These are phyloP conservation scores for Pachyuromys duprasi DNA, from an alignment of 2,797 vertebrate genomes.

Conservation along the genomic window DNA sequence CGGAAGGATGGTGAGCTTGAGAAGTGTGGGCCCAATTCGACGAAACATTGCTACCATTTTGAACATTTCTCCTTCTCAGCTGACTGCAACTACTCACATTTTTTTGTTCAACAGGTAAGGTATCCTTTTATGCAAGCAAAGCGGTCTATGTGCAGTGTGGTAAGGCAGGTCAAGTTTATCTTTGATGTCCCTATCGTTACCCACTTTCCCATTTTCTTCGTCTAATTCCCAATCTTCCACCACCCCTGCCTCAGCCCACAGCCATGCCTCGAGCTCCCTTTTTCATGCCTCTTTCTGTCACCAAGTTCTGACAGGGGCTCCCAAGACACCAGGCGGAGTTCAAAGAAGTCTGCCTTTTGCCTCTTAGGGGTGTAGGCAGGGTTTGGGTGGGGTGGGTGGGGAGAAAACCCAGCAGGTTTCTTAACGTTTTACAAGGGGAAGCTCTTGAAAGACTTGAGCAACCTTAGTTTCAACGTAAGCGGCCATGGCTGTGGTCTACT, in stretches of 20 bases:
- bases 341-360: neutral
- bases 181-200: neutral
- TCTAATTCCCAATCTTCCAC: neutral
- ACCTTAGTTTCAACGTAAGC: slow-evolving; percentile 20
- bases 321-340: neutral
- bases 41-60: neutral
- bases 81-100: neutral
- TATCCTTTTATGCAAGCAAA: slow-evolving; percentile 19
- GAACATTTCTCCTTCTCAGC: slow-evolving; percentile 30
- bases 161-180: neutral
- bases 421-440: neutral
- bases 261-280: neutral
- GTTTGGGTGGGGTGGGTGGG: neutral
- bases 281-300: neutral
- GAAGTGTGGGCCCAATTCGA: neutral
- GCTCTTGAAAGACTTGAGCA: slow-evolving; percentile 5
- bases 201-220: neutral
- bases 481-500: neutral
- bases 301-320: neutral
- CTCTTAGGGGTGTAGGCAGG: neutral
- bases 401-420: slow-evolving; percentile 35
- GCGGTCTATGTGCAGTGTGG: neutral
- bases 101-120: neutral
- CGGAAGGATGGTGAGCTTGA: neutral
- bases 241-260: neutral